These are phyloP conservation scores for Emydura subglobosa DNA, from an alignment of 2,113 vertebrate genomes.

Conservation along the genomic window DNA sequence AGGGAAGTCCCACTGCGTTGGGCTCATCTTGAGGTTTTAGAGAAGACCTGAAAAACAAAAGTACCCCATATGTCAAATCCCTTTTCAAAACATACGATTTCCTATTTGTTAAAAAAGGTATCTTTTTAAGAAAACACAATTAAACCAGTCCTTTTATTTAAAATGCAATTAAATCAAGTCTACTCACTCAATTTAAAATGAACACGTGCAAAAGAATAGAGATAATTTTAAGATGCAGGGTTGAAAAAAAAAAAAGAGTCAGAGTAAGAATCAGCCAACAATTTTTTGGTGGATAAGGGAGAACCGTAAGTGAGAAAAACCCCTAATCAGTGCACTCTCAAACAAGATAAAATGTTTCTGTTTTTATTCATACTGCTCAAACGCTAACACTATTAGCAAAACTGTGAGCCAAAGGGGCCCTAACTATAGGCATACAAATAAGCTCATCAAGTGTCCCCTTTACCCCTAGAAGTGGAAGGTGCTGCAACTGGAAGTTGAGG, in stretches of 20 bases:
- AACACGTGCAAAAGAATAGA: background rate
- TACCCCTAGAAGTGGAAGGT: background rate
- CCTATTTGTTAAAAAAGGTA: background rate
- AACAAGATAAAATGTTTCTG: background rate
- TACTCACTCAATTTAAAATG: background rate
- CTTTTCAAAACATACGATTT: background rate
- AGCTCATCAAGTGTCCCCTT: background rate
- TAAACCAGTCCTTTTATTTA: background rate
- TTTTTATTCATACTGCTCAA: background rate
- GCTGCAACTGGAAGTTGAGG: background rate
- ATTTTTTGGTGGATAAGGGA: background rate
- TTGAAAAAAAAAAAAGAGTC: background rate
- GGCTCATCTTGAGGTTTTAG: conserved; percentile 76
- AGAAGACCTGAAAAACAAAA: conserved; percentile 52
- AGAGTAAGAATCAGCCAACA: background rate
- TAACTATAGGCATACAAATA: background rate
- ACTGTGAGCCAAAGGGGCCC: background rate
- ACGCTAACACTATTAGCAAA: background rate
- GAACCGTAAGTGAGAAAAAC: background rate
- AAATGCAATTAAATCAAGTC: background rate
- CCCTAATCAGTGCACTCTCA: background rate
- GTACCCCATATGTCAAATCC: background rate
- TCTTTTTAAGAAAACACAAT: background rate
- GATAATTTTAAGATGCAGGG: background rate
- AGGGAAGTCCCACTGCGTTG: conserved; percentile 94